Evolutionary conservation across 2,113 vertebrate species (phyloP).

Genomic region (Potamarius usumacintae): DNA sequence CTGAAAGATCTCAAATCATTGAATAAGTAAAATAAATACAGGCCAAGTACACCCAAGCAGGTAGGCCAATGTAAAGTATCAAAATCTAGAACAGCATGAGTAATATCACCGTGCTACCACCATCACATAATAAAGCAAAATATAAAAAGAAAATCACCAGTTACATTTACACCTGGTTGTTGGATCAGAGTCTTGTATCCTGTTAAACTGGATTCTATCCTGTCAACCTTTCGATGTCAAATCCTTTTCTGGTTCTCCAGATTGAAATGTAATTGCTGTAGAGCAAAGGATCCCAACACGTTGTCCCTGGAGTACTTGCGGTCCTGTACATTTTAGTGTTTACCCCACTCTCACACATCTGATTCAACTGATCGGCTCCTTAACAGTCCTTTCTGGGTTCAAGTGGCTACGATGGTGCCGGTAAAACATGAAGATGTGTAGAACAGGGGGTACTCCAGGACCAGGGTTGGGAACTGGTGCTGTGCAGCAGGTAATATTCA

Average conservation of each 20-base stretch:
- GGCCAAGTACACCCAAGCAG: background rate
- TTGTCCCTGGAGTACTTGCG: background rate
- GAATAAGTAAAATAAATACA: background rate
- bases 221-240: background rate
- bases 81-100: background rate
- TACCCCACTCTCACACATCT: background rate
- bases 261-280: background rate
- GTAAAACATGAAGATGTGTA: background rate
- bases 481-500: background rate
- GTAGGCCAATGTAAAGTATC: background rate
- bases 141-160: background rate
- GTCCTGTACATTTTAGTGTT: background rate
- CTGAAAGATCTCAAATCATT: background rate
- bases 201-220: background rate
- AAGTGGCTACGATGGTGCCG: background rate
- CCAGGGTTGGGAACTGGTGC: background rate
- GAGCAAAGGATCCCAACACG: background rate
- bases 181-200: slow-evolving; percentile 8
- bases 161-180: slow-evolving; percentile 12
- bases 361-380: background rate
- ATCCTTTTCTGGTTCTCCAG: background rate
- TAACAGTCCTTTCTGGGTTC: background rate
- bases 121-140: slow-evolving; percentile 43
- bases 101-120: slow-evolving; percentile 7
- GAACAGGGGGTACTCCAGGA: background rate